Base-by-base conservation (phyloP, 2,797 vertebrate species). In the Eulemur coronatus region DNA sequence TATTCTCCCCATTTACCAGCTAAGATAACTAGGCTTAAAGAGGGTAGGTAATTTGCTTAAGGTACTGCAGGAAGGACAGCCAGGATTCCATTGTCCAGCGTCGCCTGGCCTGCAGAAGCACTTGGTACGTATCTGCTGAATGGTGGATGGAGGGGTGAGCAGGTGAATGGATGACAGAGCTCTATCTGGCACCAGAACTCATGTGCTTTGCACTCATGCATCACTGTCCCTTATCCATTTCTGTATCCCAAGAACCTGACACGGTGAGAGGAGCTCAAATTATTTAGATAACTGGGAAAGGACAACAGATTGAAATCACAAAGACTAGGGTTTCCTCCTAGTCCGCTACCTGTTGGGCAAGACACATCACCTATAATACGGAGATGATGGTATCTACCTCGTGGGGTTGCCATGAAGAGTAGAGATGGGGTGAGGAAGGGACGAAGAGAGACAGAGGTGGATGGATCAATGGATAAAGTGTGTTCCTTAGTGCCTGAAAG, bases 221-320 rank as follows among this genome's bases (percentile, higher is more conserved):
- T 17, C 24, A 3, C 3, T 11, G 26, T 70, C 33, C 72, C n/a
- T 65, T 17, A n/a, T 13, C 63, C 52, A 57, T 38, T 7, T 78
- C 78, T 52, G 6, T 13, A 86, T 46, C 69, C 17, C 22, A 38
- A 92, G 81, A 80, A 26, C 55, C 33, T 41, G 43, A 43, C 2
- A 24, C 24, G 35, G 15, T 7, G 6, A 89, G 33, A 43, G 14
- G 9, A 38, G 43, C 38, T 67, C 38, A 26, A 0, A 38, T 22
- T 41, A 17, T 65, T 76, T n/a, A 43, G 15, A 22, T 82, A 73
- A 80, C 38, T 26, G 15, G 61, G 18, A 70, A 96, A 93, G 26
- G 35, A 43, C 2, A 46, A 43, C 22, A 81, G 33, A 50, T 4
- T 59, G 11, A 55, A 81, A 59, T 35, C 17, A 35, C 15, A 38